phyloP scores from a whole-genome alignment of 2,888 invertebrate genomes.

The Cheilosia urbana region DNA sequence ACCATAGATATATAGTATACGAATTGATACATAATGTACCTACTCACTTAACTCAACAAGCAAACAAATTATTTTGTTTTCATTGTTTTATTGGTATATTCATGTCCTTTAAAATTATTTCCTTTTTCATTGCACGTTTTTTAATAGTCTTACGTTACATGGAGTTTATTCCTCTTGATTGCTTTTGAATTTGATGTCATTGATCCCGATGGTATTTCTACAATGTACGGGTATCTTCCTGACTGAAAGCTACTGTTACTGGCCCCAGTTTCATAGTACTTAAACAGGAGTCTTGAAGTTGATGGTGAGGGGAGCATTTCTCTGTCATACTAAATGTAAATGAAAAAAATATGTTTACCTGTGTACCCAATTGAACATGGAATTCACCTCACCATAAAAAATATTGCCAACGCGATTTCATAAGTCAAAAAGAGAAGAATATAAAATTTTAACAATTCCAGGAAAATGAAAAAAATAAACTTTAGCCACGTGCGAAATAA shows the following conservation, averaged over 20 bases:
- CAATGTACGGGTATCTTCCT: conserved; percentile 44
- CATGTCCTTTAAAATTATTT: too few species aligned
- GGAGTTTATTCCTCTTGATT: background rate
- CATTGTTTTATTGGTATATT: too few species aligned
- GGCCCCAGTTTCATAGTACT: conserved; percentile 34
- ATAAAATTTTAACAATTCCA: conserved; percentile 39
- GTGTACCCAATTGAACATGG: background rate
- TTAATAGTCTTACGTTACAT: background rate
- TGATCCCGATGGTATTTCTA: conserved; percentile 35
- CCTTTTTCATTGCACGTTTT: too few species aligned
- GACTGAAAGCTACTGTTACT: conserved; percentile 39
- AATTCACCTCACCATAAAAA: conserved; percentile 10
- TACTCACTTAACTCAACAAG: too few species aligned
- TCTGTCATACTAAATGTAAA: conserved; percentile 20
- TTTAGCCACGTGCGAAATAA: background rate
- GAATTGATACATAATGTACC: too few species aligned
- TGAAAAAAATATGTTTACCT: background rate
- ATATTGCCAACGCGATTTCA: conserved; percentile 11
- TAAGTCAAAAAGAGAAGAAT: conserved; percentile 45
- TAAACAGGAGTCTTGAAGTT: conserved; percentile 1
- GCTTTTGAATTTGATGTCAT: background rate
- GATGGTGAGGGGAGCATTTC: background rate
- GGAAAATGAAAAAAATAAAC: background rate
- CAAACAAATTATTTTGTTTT: too few species aligned
- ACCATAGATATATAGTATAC: too few species aligned